phyloP scores from a whole-genome alignment of 2,888 invertebrate species.

The Lasioglossum marginatum region DNA sequence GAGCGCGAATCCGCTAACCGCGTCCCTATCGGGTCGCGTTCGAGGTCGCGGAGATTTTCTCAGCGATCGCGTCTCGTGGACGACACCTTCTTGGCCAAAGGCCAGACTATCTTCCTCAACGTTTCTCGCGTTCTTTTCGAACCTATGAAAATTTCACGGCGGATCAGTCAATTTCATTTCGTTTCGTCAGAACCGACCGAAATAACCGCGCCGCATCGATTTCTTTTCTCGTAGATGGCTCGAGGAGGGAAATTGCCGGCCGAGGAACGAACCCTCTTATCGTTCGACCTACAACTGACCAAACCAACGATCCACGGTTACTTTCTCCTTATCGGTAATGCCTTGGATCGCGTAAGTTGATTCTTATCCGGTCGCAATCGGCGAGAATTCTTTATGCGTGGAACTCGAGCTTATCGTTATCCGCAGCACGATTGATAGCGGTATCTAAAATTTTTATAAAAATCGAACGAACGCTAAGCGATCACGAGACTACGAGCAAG shows the following conservation, averaged over 20 bases:
- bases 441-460: not conserved
- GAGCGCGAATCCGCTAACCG: constrained; percentile 33
- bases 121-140: constrained; percentile 4
- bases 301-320: not conserved
- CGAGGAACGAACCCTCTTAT: not conserved
- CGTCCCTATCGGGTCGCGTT: constrained; percentile 9
- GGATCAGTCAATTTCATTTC: not conserved
- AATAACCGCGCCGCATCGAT: not conserved
- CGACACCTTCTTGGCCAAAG: constrained; percentile 19
- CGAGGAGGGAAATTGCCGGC: not conserved
- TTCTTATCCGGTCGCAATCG: not conserved
- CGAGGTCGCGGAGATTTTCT: not conserved
- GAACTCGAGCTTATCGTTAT: not conserved
- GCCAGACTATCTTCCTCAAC: constrained; percentile 19
- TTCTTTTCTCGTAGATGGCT: not conserved
- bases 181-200: not conserved
- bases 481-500: not conserved
- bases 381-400: not conserved
- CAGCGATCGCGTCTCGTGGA: not conserved
- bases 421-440: not conserved
- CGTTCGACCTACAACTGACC: not conserved
- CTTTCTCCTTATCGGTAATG: not conserved
- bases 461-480: not conserved
- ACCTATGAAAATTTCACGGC: not conserved
- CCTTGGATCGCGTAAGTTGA: not conserved